Percentiles rank a stretch among this genome's conserved stretches.
Evolutionary conservation across 2,888 invertebrate species (phyloP).

Genomic region (Diarsia mendica): DNA sequence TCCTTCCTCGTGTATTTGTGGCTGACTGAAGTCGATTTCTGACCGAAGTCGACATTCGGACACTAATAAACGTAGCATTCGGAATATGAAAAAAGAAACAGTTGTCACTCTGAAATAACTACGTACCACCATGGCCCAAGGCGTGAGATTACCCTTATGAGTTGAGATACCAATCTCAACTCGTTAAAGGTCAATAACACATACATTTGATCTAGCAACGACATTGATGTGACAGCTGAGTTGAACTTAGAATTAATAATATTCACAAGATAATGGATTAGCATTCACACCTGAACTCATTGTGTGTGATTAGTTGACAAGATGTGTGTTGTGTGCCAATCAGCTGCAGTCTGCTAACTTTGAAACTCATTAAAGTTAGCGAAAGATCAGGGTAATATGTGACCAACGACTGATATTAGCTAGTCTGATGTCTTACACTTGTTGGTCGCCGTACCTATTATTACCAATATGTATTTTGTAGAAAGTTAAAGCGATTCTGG

Average conservation of each 20-base stretch:
- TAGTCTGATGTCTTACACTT: neutral
- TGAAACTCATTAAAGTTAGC: slow-evolving; percentile 23
- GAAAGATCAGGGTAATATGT: neutral
- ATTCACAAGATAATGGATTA: slow-evolving; percentile 1
- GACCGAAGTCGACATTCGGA: neutral
- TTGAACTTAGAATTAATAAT: neutral
- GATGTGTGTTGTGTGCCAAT: neutral
- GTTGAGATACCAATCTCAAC: neutral
- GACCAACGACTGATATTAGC: neutral
- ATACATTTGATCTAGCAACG: slow-evolving; percentile 3
- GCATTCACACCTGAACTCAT: slow-evolving; percentile 9
- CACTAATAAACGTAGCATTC: neutral
- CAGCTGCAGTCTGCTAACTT: slow-evolving; percentile 31
- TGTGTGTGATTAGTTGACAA: neutral
- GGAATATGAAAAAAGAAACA: neutral
- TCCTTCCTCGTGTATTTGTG: too few relatives aligned
- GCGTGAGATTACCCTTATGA: neutral
- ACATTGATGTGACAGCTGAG: slow-evolving; percentile 1
- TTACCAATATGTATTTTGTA: neutral
- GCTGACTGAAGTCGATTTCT: too few relatives aligned
- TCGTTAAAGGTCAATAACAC: neutral
- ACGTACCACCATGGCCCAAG: neutral
- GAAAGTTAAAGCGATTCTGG: neutral
- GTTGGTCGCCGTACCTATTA: neutral
- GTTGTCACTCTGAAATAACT: neutral